Evolutionary conservation across 2,797 vertebrate species (phyloP), one percentile per base, ranked within the genome.

Genomic region (Gallirallus australis): DNA sequence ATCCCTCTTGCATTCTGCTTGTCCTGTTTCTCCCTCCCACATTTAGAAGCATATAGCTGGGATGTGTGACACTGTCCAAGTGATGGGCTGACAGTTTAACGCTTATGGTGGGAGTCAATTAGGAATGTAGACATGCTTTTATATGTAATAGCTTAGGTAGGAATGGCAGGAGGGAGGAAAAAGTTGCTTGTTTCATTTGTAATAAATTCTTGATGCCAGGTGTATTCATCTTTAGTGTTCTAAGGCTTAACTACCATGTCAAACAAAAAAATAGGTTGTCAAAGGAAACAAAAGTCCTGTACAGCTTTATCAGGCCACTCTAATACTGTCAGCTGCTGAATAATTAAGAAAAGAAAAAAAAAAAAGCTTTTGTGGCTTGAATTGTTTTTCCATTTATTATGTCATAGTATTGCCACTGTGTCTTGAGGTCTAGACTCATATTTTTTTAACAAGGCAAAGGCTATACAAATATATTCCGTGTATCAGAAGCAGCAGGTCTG

Each of bases 401-500:
- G 39, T 89, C 47, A 11, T 57, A 75, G 60, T 28, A 20, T 56
- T 89, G 77, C 64, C 33, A 33, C 27, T 54, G 61, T 60, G 27
- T 89, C 16, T 59, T 42, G 47, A 78, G 68, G 42, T 64, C 86
- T 77, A 61, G 66, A 69, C 48, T 79, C 10, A 5, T 33, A 68
- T 79, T 92, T 88, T 91, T 72, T 76, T 93, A 94, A 80, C 47
- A 85, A 70, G 31, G 40, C 35, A 39, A 83, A 93, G 68, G 77
- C 63, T 90, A 86, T 94, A 50, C 79, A 94, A 69, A 94, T 95
- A 23, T 65, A 85, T 90, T 81, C 60, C 39, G 40, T 83, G 84
- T 86, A 92, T 76, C 60, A 72, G 69, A 76, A 73, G 77, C 73
- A 75, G 45, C 54, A 90, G 80, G 68, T 77, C 72, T 92, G 82